These are phyloP conservation scores for Cyphomyrmex costatus DNA, from an alignment of 1,140 invertebrate species.

Conservation along the genomic window DNA sequence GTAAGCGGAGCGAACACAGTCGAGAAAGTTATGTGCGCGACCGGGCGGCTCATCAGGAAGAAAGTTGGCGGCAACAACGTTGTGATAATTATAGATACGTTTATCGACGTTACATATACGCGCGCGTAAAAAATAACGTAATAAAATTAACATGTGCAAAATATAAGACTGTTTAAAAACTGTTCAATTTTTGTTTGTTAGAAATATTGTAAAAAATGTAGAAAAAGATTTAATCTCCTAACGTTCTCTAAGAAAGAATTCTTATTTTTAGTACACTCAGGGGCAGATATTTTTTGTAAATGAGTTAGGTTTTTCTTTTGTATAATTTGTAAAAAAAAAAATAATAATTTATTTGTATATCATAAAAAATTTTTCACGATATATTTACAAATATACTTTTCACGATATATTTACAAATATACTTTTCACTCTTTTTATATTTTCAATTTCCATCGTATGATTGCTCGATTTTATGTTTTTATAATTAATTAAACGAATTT, in stretches of 20 bases:
- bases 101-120: constrained; percentile 2
- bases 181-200: background rate
- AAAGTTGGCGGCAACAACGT: constrained; percentile 41
- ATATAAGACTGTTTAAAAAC: background rate
- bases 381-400: too few relatives aligned
- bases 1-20: background rate
- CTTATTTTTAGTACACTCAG: background rate
- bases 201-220: background rate
- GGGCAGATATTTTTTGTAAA: background rate
- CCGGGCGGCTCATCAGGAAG: background rate
- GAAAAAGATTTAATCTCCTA: background rate
- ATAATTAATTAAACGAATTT: too few relatives aligned
- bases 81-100: constrained; percentile 51
- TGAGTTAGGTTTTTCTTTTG: background rate
- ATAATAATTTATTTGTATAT: too few relatives aligned
- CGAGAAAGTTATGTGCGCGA: constrained; percentile 42
- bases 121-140: constrained; percentile 20
- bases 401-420: too few relatives aligned
- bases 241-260: background rate
- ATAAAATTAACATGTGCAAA: background rate
- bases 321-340: too few relatives aligned
- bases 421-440: too few relatives aligned
- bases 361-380: too few relatives aligned
- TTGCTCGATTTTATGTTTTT: too few relatives aligned
- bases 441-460: too few relatives aligned